Conservation (phyloP, 2,113 vertebrate species). For the Empidonax traillii region DNA sequence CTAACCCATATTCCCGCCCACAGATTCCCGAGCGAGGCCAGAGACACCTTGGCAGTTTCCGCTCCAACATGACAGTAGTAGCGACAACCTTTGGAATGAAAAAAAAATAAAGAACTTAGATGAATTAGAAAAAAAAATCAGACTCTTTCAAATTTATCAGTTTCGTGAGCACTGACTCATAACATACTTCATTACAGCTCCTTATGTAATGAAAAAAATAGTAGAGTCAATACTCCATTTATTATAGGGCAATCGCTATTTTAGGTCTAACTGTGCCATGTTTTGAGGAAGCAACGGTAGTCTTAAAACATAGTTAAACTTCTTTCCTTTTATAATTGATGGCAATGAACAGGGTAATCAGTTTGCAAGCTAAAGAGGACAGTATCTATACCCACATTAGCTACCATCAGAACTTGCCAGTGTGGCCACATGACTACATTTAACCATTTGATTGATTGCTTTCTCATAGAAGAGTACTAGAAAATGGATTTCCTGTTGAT, state of each 20-base stretch:
- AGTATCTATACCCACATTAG: neutral
- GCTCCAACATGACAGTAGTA: constrained; percentile 91
- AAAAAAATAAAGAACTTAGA: rapidly evolving
- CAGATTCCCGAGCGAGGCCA: constrained; percentile 91
- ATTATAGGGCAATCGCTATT: neutral
- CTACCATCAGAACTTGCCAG: neutral
- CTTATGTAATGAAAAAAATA: neutral
- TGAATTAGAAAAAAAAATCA: neutral
- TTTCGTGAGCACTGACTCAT: neutral
- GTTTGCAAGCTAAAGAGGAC: neutral
- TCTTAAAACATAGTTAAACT: neutral
- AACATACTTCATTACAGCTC: neutral
- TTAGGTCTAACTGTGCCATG: neutral
- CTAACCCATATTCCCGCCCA: constrained; percentile 83
- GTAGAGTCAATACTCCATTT: neutral
- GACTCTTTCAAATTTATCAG: neutral
- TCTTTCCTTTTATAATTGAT: neutral
- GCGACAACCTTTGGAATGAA: constrained; percentile 83
- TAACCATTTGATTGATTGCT: neutral
- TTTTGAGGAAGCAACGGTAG: neutral
- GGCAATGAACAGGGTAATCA: neutral
- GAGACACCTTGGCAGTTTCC: constrained; percentile 86
- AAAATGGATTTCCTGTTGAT: neutral
- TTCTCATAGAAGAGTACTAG: neutral
- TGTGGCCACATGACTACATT: neutral